Evolutionary conservation across 1,140 invertebrate species (phyloP).

Genomic region (Apolygus lucorum): DNA sequence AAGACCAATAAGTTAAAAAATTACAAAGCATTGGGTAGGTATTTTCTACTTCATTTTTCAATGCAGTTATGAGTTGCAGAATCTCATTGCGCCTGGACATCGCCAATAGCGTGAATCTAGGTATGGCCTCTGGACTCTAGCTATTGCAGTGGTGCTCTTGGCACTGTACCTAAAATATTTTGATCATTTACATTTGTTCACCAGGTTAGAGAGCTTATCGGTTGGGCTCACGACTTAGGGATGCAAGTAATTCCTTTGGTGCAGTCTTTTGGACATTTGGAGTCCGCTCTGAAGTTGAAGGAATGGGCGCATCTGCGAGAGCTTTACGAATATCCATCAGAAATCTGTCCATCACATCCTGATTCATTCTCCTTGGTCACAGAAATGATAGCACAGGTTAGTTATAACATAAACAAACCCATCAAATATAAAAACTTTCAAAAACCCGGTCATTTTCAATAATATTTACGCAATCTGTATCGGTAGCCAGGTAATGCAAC

Average conservation of each 20-base stretch:
- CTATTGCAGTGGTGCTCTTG: neutral
- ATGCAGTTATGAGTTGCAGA: too few species aligned
- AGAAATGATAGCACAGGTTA: slow-evolving; percentile 31
- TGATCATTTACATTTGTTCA: neutral
- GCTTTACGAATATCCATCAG: slow-evolving; percentile 44
- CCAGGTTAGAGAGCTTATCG: slow-evolving; percentile 37
- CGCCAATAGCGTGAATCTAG: too few species aligned
- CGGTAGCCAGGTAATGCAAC: too few species aligned
- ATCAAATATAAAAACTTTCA: too few species aligned
- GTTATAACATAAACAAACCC: too few species aligned
- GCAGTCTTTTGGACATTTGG: slow-evolving; percentile 61
- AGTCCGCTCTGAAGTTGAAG: slow-evolving; percentile 51
- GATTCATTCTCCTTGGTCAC: slow-evolving; percentile 27
- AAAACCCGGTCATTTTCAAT: too few species aligned
- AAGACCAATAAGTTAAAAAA: too few species aligned
- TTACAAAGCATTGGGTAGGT: too few species aligned
- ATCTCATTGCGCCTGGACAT: too few species aligned
- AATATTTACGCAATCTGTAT: too few species aligned
- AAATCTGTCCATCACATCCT: slow-evolving; percentile 32
- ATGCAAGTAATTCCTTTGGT: slow-evolving; percentile 54
- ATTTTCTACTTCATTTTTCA: too few species aligned
- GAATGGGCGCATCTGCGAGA: slow-evolving; percentile 48
- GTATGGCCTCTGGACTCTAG: neutral
- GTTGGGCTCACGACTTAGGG: slow-evolving; percentile 39
- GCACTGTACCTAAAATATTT: neutral